Conservation (phyloP, 2,888 invertebrate species). For the Drosophila prostipennis region DNA sequence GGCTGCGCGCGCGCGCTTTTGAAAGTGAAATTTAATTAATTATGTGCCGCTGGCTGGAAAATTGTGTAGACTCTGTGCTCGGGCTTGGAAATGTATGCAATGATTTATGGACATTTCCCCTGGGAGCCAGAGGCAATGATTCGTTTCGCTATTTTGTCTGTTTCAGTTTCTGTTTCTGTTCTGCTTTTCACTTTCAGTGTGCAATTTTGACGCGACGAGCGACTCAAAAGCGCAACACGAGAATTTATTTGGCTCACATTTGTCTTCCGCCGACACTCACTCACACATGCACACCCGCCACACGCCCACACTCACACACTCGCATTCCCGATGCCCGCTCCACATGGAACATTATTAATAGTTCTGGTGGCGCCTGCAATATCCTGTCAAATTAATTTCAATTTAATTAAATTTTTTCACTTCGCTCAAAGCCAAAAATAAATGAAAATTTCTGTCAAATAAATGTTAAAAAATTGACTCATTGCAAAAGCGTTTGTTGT, state of each 20-base stretch:
- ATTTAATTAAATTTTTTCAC: constrained; percentile 73
- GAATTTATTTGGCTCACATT: constrained; percentile 76
- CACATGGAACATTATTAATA: constrained; percentile 72
- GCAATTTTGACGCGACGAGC: constrained; percentile 67
- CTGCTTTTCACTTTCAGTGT: constrained; percentile 34
- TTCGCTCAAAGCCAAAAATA: constrained; percentile 53
- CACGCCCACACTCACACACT: constrained; percentile 15
- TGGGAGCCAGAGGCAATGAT: constrained; percentile 25
- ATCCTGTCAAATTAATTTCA: constrained; percentile 80
- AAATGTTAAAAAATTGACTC: constrained; percentile 81
- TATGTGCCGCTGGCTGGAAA: constrained; percentile 54
- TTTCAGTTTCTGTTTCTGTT: constrained; percentile 32
- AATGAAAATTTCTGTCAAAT: constrained; percentile 78
- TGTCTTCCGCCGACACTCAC: constrained; percentile 62
- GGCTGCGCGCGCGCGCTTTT: constrained; percentile 37
- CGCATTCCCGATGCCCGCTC: constrained; percentile 17
- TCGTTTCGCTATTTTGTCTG: constrained; percentile 43
- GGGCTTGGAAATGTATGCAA: constrained; percentile 61
- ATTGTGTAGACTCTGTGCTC: constrained; percentile 20
- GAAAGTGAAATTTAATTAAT: constrained; percentile 74
- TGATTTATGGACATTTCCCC: constrained; percentile 61
- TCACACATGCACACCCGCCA: constrained; percentile 34
- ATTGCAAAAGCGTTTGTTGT: constrained; percentile 62
- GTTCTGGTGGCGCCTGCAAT: constrained; percentile 68
- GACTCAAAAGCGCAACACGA: constrained; percentile 75